Evolutionary conservation across 2,797 vertebrate genomes (phyloP).

Genomic region (Manis pentadactyla): DNA sequence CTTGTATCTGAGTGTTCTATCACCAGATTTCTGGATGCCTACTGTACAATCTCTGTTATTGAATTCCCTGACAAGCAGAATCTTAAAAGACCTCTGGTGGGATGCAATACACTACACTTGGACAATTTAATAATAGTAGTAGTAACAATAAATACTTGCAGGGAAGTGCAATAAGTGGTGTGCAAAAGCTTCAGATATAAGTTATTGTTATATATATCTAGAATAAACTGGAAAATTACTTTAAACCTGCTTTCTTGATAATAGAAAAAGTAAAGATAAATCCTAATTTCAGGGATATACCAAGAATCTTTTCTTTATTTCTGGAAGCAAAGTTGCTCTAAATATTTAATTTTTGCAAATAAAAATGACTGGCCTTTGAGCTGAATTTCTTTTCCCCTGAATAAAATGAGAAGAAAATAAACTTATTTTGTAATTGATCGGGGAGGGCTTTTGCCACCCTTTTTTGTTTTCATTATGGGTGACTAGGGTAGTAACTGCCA

Average conservation of each 20-base stretch:
- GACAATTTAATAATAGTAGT: conserved; percentile 41
- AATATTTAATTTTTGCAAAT: conserved; percentile 56
- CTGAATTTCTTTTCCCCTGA: neutral
- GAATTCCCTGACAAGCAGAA: conserved; percentile 35
- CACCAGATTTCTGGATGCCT: conserved; percentile 46
- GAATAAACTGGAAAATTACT: neutral
- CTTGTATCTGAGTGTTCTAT: conserved; percentile 8
- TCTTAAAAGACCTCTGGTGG: neutral
- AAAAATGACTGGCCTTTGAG: neutral
- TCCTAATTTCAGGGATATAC: neutral
- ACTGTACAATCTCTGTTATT: neutral
- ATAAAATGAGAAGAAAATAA: neutral
- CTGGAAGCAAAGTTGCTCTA: neutral
- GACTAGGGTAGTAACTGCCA: neutral
- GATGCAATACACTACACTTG: neutral
- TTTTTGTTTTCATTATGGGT: neutral
- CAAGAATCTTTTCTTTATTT: neutral
- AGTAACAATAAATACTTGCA: neutral
- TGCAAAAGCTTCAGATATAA: neutral
- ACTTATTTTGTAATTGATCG: neutral
- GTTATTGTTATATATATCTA: neutral
- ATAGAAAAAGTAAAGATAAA: neutral
- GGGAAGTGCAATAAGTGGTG: neutral
- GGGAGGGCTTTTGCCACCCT: neutral
- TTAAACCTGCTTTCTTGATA: neutral